Base-by-base conservation (phyloP, 2,888 invertebrate species). In the Gymnoscelis rufifasciata region DNA sequence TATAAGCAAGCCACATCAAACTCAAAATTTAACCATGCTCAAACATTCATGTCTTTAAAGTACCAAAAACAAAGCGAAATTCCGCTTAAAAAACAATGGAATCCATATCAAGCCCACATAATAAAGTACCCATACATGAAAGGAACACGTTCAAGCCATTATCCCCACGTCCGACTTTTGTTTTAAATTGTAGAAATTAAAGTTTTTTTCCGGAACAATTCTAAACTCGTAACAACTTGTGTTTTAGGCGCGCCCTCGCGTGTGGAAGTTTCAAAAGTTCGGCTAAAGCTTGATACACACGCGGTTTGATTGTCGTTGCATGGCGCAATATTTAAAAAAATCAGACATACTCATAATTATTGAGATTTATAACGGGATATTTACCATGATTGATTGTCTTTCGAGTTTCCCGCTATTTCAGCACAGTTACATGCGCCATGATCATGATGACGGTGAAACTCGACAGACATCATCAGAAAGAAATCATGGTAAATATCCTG, bases 151-250 rank as follows among this genome's bases (percentile, higher is more conserved):
- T 68, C 72, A 64, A 64, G 71, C 83, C 83, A 87, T 87, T 83
- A 87, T 75, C 81, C 74, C 55, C 54, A 57, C 64, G 66, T 56
- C 68, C 74, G 82, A 78, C 80, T 83, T 81, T 81, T 75, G 78
- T 83, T 86, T 83, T 78, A 81, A 84, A 86, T 80, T 75, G 79
- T 81, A 79, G 73, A 77, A 86, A 84, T 84, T 83, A 81, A 84
- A 86, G 74, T 83, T 84, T 87, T 84, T 86, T 84, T 80, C 74
- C 76, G 70, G 57, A 81, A 81, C 84, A 83, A 82, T 86, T 79
- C 83, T 76, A 81, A 84, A 81, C 83, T 79, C 78, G 74, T 57
- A 68, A 64, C 78, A 87, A 87, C 87, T 87, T 88, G 75, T 80
- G 71, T 88, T 86, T 88, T 86, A 88, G 81, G 78, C 59, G 62